Evolutionary conservation across 2,797 vertebrate species (phyloP).

Genomic region (Gallinago stenura): DNA sequence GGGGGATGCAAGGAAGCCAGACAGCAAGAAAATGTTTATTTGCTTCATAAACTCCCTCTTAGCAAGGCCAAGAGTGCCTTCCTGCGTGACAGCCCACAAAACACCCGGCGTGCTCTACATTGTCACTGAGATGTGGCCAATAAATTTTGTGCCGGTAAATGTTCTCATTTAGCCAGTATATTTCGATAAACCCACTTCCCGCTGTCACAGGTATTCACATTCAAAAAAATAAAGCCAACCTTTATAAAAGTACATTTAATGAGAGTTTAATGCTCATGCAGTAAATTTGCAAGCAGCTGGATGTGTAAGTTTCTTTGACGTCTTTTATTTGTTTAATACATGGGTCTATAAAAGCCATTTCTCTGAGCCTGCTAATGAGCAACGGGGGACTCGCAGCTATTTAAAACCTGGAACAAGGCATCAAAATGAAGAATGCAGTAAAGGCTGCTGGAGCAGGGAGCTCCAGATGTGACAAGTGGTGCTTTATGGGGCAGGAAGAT

Average conservation of each 20-base stretch:
- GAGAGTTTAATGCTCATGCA: neutral
- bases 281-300: slow-evolving; percentile 68
- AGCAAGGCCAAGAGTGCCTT: neutral
- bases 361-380: slow-evolving; percentile 53
- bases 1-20: neutral
- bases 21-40: neutral
- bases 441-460: slow-evolving; percentile 49
- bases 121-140: slow-evolving; percentile 15
- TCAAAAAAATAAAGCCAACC: slow-evolving; percentile 32
- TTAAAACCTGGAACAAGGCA: slow-evolving; percentile 54
- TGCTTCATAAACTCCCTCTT: slow-evolving; percentile 33
- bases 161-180: slow-evolving; percentile 30
- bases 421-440: slow-evolving; percentile 53
- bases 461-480: slow-evolving; percentile 14
- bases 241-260: slow-evolving; percentile 45
- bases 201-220: slow-evolving; percentile 48
- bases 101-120: neutral
- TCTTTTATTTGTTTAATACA: slow-evolving; percentile 66
- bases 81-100: neutral
- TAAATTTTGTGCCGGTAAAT: neutral
- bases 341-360: slow-evolving; percentile 49
- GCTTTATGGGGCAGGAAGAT: slow-evolving; percentile 30
- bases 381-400: slow-evolving; percentile 22
- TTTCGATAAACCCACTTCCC: slow-evolving; percentile 30
- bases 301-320: slow-evolving; percentile 45